A percentile compares a stretch with the other conserved stretches of the same genome.
Conservation (phyloP, 1,140 invertebrate species). For the Anastatus disparis region DNA sequence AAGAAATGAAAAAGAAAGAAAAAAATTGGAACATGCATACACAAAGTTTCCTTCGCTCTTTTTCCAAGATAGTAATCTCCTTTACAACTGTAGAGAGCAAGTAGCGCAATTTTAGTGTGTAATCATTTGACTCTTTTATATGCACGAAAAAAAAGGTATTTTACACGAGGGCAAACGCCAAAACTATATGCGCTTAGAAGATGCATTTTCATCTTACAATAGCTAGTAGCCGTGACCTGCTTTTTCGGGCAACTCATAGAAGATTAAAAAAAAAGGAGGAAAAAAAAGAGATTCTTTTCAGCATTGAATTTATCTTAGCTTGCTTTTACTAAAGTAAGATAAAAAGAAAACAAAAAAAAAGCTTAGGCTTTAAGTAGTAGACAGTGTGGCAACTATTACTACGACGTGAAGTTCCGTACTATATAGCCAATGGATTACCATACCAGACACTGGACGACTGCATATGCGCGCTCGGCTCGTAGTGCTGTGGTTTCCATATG, state of each 20-base stretch:
- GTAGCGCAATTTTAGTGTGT: too few relatives aligned
- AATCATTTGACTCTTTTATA: too few relatives aligned
- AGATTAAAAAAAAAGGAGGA: background rate
- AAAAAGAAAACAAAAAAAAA: background rate
- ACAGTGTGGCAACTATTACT: conserved; percentile 39
- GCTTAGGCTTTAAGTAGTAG: too few relatives aligned
- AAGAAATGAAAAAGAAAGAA: too few relatives aligned
- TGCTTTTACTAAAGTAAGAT: too few relatives aligned
- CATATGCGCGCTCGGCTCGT: too few relatives aligned
- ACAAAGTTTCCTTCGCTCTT: too few relatives aligned
- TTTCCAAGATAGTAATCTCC: too few relatives aligned
- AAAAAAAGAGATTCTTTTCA: conserved; percentile 3
- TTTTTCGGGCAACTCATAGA: background rate
- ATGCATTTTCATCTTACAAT: conserved; percentile 9
- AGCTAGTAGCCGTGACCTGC: conserved; percentile 7
- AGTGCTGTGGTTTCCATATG: conserved; percentile 48
- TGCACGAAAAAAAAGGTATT: too few relatives aligned
- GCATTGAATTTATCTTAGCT: background rate
- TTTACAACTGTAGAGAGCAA: too few relatives aligned
- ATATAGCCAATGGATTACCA: conserved; percentile 45
- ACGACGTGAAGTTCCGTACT: conserved; percentile 18
- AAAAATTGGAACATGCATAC: too few relatives aligned
- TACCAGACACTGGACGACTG: conserved; percentile 49
- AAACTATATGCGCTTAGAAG: background rate
- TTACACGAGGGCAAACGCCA: too few relatives aligned